Evolutionary conservation across 2,113 vertebrate genomes (phyloP), one percentile per base, ranked within the genome.

Genomic region (Etheostoma cragini): DNA sequence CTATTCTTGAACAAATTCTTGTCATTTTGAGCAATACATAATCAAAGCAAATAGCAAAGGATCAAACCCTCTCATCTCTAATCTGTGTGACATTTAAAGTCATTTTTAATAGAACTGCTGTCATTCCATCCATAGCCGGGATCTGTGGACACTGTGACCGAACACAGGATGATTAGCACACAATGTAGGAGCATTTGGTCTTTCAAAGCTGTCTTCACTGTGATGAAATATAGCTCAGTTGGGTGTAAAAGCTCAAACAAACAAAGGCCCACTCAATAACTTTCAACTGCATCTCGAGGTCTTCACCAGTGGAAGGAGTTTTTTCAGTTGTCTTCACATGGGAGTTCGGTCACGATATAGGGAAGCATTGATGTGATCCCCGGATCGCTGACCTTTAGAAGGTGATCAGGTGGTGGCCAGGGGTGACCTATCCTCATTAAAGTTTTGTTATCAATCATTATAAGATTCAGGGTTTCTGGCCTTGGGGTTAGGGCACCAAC

Each of bases 131-230:
- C 81, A 60, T 57, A 81, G 67, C 80, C 58, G 12, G 6, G 13
- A 50, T 79, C 47, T 68, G 66, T 82, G 91, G 83, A 91, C 91
- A 87, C 81, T 19, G 81, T 92, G 92, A 92, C 92, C 89, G 89
- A 76, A 92, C 92, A 92, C 72, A 15, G 54, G 72, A 88, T 87
- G 76, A 88, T 85, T 12, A 65, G 72, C 53, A 30, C 5, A 21
- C 71, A 53, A 81, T 69, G 72, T 15, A 46, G 35, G 76, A 64
- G 76, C n/a, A 15, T 78, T 84, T 62, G 52, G 42, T 89, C 58
- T 80, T 50, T 73, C 26, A 38, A 62, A 83, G 63, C 81, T 87
- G 86, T 90, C 77, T 49, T 38, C 19, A 10, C 46, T 54, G 63
- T 24, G 2, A n/a, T 86, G 65, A 81, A 78, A 71, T 73, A 79